phyloP scores from a whole-genome alignment of 2,113 vertebrate genomes.

The Lates calcarifer region DNA sequence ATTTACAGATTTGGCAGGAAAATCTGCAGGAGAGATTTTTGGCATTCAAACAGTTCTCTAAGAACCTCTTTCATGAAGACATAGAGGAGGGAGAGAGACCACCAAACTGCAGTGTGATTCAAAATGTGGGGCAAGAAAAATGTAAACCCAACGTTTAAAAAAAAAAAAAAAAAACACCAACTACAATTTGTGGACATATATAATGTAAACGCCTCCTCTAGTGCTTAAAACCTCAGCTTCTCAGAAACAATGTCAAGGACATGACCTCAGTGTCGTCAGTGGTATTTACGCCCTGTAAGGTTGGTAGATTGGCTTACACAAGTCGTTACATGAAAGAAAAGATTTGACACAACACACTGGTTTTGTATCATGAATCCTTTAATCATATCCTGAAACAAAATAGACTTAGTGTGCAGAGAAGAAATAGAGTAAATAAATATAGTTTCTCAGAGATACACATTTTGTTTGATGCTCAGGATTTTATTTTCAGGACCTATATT shows the following conservation, averaged over 20 bases:
- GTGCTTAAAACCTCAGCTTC: neutral
- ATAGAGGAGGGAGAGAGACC: too few species aligned
- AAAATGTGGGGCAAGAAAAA: too few species aligned
- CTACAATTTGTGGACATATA: too few species aligned
- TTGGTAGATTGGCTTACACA: neutral
- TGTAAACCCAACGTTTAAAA: too few species aligned
- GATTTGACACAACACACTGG: conserved; percentile 28
- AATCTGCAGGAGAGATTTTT: neutral
- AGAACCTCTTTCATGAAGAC: too few species aligned
- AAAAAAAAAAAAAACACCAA: too few species aligned
- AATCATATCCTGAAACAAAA: conserved; percentile 70
- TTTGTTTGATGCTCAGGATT: conserved; percentile 67
- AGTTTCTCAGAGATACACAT: conserved; percentile 67
- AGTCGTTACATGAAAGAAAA: conserved; percentile 8
- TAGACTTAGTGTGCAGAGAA: conserved; percentile 61
- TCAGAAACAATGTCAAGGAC: neutral
- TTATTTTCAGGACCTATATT: conserved; percentile 74
- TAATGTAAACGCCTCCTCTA: neutral
- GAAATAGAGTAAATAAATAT: conserved; percentile 74
- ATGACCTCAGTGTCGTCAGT: neutral
- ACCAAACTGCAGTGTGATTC: too few species aligned
- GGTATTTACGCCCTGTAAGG: neutral
- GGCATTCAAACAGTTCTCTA: neutral
- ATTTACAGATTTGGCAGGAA: neutral
- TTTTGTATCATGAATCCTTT: conserved; percentile 75